phyloP scores from a whole-genome alignment of 2,888 invertebrate genomes.

The Latrodectus hesperus region DNA sequence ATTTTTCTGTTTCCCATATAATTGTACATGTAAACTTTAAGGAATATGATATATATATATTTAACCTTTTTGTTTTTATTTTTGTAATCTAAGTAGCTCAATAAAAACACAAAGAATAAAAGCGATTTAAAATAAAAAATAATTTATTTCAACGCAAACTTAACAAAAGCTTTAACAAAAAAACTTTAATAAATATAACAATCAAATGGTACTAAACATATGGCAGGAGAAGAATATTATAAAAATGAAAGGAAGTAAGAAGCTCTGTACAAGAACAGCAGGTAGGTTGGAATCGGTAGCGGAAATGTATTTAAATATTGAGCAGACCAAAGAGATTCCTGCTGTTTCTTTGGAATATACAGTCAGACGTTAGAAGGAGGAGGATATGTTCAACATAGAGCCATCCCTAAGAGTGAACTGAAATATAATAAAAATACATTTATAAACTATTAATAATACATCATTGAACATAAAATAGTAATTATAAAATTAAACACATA shows the following conservation, averaged over 20 bases:
- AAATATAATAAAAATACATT: neutral
- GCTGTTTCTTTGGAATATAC: conserved; percentile 14
- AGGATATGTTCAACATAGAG: neutral
- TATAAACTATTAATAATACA: neutral
- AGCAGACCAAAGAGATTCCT: conserved; percentile 11
- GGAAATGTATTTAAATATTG: neutral
- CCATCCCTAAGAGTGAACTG: neutral
- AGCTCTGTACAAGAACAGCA: neutral
- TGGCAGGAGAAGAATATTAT: neutral
- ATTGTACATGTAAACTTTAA: too few species aligned
- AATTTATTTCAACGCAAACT: conserved; percentile 44
- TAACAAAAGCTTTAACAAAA: conserved; percentile 46
- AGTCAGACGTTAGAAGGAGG: neutral
- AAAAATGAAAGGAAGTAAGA: conserved; percentile 20
- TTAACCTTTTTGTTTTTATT: too few species aligned
- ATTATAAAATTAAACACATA: too few species aligned
- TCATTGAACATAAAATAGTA: neutral
- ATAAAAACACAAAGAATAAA: neutral
- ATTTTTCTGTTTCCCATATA: too few species aligned
- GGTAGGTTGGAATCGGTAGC: neutral
- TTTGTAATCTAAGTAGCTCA: too few species aligned
- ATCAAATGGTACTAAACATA: conserved; percentile 20
- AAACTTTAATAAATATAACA: conserved; percentile 51
- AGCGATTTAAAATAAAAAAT: conserved; percentile 8
- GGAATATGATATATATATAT: too few species aligned